A percentile compares a stretch with the other conserved stretches of the same genome.
Evolutionary conservation across 2,888 invertebrate species (phyloP).

Genomic region (Polyommatus iphigenia): DNA sequence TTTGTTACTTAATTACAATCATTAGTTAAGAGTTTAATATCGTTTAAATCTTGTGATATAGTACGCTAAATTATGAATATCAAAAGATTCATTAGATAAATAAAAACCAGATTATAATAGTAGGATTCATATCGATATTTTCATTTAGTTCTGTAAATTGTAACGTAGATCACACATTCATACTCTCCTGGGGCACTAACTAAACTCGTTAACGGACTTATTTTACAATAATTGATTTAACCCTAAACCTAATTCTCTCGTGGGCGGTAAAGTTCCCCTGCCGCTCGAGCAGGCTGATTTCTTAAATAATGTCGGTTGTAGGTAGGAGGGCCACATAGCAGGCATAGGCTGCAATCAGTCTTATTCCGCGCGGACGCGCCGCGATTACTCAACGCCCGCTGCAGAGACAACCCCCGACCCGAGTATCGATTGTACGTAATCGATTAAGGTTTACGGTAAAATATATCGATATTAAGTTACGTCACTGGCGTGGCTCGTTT

Average conservation of each 20-base stretch:
- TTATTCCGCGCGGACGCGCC: conserved; percentile 79
- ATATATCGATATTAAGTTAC: conserved; percentile 57
- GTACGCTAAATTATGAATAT: background rate
- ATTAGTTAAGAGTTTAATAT: background rate
- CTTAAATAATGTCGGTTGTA: conserved; percentile 78
- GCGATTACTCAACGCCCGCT: conserved; percentile 78
- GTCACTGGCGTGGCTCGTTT: conserved; percentile 13
- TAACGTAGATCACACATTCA: background rate
- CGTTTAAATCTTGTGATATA: background rate
- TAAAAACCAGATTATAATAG: no score
- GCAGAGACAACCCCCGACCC: conserved; percentile 74
- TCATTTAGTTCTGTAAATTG: no score
- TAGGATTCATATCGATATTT: no score
- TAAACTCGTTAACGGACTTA: conserved; percentile 2
- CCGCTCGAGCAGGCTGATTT: conserved; percentile 76
- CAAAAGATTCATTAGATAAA: no score
- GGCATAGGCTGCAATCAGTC: conserved; percentile 66
- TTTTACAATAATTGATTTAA: conserved; percentile 31
- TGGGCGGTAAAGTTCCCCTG: conserved; percentile 72
- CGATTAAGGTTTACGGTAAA: conserved; percentile 65
- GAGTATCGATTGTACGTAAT: conserved; percentile 73
- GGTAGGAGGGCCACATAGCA: conserved; percentile 74
- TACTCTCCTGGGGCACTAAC: background rate
- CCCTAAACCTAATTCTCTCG: conserved; percentile 42
- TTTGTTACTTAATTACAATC: background rate